Evolutionary conservation across 2,797 vertebrate species (phyloP), one percentile per base, ranked within the genome.

Genomic region (Siniperca obscura): DNA sequence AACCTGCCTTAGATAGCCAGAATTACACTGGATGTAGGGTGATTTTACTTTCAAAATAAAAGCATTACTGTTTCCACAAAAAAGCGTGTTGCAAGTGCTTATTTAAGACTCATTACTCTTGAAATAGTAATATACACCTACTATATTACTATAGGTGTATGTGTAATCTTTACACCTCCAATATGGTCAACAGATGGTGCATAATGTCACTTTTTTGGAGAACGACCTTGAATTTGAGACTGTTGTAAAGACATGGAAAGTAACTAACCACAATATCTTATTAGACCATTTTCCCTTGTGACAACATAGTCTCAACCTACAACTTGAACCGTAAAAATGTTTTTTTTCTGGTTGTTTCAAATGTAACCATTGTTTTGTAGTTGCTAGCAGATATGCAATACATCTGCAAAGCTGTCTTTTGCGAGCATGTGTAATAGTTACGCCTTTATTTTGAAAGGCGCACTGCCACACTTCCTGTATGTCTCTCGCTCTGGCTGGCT

Each of bases 41-140:
- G 36, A 36, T 67, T 38, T 76, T 13, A n/a, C 44, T 84, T 90
- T 91, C 93, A 93, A 87, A 94, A 85, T 93, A 94, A 93, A 92
- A 88, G 83, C 56, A 34, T 46, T 7, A 2, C 4, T 22, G 1
- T 40, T 71, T 4, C 12, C 7, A 53, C 8, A 64, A 67, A 36
- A 19, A 11, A 22, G 13, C 13, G 5, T 38, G 8, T 75, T 48
- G 55, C 36, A 48, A 11, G 36, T 30, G 30, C 3, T 30, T 30
- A 30, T 30, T 30, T 30, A 30, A 30, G 30, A 30, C 30, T 30
- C 30, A 14, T 44, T 36, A 11, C 11, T 52, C 14, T 13, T 40
- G 11, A 40, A 53, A 74, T 40, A 30, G 6, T 34, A 59, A 27
- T 50, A 50, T 10, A 44, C 61, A 57, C 9, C 14, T 67, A 12